Conservation (phyloP, 2,113 vertebrate genomes). For the Micronycteris hirsuta region DNA sequence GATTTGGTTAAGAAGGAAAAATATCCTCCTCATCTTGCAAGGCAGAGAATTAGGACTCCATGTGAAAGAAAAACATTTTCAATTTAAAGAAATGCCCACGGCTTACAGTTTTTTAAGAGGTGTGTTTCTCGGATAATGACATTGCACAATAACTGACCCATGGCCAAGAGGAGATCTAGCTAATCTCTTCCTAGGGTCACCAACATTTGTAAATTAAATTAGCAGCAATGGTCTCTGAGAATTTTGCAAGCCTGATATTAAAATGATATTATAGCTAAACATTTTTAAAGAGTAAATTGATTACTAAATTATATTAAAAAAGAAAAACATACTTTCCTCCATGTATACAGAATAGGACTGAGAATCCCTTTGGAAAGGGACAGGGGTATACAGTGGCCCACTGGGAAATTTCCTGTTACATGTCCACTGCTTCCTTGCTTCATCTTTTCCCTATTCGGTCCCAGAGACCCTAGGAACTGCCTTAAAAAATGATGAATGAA, state of each 20-base stretch:
- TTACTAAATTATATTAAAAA: background rate
- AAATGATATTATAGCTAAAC: constrained; percentile 69
- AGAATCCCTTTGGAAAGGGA: constrained; percentile 2
- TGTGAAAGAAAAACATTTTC: background rate
- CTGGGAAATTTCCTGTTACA: background rate
- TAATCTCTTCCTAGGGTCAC: constrained; percentile 54
- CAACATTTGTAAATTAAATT: constrained; percentile 62
- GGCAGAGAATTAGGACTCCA: background rate
- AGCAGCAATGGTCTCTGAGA: constrained; percentile 71
- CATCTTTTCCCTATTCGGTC: background rate
- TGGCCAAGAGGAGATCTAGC: constrained; percentile 55
- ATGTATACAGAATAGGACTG: background rate
- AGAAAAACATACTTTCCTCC: background rate
- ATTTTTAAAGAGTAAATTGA: constrained; percentile 43
- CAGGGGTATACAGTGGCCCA: background rate
- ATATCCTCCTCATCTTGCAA: background rate
- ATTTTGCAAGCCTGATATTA: constrained; percentile 67
- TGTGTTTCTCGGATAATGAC: constrained; percentile 56
- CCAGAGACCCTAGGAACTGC: background rate
- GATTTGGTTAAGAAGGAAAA: constrained; percentile 32
- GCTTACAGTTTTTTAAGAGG: background rate
- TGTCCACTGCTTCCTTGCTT: background rate
- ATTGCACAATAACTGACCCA: constrained; percentile 63
- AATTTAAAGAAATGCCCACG: background rate
- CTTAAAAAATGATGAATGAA: background rate